phyloP scores from a whole-genome alignment of 2,797 vertebrate genomes.

The Champsocephalus gunnari region DNA sequence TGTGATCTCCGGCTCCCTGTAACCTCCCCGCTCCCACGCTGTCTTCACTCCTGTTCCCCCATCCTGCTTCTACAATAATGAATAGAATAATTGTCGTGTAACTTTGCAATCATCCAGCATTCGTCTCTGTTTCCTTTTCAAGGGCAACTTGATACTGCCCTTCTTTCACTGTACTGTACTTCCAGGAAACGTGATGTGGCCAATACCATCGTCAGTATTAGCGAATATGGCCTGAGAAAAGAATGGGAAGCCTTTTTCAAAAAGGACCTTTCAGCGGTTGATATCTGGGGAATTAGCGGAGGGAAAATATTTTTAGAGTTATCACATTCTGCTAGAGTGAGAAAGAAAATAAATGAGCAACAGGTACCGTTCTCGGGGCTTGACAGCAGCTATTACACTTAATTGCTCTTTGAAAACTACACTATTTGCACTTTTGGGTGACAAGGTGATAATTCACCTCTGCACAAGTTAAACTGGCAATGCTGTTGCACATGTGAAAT shows the following conservation, averaged over 20 bases:
- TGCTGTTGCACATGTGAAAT: constrained; percentile 87
- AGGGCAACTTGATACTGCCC: constrained; percentile 78
- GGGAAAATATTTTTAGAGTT: constrained; percentile 83
- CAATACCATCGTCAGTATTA: constrained; percentile 73
- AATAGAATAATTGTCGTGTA: constrained; percentile 85
- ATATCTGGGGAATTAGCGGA: constrained; percentile 80
- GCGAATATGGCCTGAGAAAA: constrained; percentile 52
- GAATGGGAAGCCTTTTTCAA: constrained; percentile 72
- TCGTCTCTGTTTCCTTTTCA: constrained; percentile 78
- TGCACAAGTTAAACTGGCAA: constrained; percentile 90
- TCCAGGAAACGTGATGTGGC: constrained; percentile 79
- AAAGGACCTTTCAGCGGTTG: constrained; percentile 78
- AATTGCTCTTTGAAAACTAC: constrained; percentile 91
- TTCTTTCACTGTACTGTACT: constrained; percentile 74
- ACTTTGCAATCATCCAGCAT: constrained; percentile 81
- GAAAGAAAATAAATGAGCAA: constrained; percentile 63
- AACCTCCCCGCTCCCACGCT: constrained; percentile 72
- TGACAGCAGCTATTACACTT: constrained; percentile 95
- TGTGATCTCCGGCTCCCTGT: constrained; percentile 66
- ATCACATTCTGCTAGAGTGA: constrained; percentile 82
- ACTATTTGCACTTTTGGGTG: constrained; percentile 91
- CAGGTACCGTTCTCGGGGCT: constrained; percentile 90
- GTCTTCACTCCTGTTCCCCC: constrained; percentile 52
- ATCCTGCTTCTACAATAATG: constrained; percentile 78
- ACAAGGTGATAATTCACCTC: constrained; percentile 97